Percentiles rank a stretch among this genome's conserved stretches.
Conservation (phyloP, 2,888 invertebrate species). For the Caenorhabditis japonica region DNA sequence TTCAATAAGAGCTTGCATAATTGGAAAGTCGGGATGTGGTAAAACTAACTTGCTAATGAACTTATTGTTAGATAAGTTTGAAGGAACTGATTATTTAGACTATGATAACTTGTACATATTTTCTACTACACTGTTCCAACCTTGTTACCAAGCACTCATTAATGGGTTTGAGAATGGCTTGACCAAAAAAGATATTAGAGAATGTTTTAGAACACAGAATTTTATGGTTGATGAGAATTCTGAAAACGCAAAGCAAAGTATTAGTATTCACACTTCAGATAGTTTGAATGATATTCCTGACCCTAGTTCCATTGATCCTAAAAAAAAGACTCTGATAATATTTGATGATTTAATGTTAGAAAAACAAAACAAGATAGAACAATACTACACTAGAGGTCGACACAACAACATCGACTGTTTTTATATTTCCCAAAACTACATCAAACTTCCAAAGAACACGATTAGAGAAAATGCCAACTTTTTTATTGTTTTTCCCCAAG, state of each 20-base stretch:
- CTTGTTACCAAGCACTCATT: constrained; percentile 60
- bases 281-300: constrained; percentile 58
- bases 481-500: constrained; percentile 63
- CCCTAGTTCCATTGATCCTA: constrained; percentile 52
- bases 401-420: constrained; percentile 59
- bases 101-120: constrained; percentile 63
- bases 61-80: constrained; percentile 49
- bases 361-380: constrained; percentile 66
- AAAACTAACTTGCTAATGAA: constrained; percentile 66
- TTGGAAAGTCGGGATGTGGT: constrained; percentile 65
- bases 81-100: constrained; percentile 57
- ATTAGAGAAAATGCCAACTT: constrained; percentile 64
- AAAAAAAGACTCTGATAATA: constrained; percentile 61
- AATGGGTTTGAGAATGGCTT: constrained; percentile 56
- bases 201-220: constrained; percentile 48
- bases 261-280: constrained; percentile 30
- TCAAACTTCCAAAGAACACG: constrained; percentile 62
- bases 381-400: constrained; percentile 62
- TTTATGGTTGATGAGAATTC: constrained; percentile 48
- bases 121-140: constrained; percentile 64
- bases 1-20: constrained; percentile 65
- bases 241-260: constrained; percentile 27
- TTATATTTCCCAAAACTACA: constrained; percentile 62
- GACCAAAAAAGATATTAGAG: constrained; percentile 56
- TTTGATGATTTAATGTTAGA: constrained; percentile 61